These are phyloP conservation scores for Gryon sp. DNA, from an alignment of 1,140 invertebrate species.

Conservation along the genomic window DNA sequence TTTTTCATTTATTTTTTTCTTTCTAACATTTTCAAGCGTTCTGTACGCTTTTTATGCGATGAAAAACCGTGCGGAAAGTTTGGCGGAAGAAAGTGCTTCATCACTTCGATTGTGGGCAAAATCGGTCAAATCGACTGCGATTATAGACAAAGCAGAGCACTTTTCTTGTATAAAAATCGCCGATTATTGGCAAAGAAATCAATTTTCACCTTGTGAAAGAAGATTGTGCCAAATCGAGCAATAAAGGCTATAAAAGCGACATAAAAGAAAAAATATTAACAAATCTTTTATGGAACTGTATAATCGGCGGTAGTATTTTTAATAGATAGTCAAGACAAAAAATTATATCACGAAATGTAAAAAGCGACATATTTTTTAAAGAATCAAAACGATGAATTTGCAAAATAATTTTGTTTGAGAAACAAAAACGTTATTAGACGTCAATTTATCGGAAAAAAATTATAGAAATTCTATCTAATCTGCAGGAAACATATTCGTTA, in stretches of 20 bases:
- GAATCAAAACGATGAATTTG: slow-evolving; percentile 11
- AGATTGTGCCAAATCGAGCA: slow-evolving; percentile 15
- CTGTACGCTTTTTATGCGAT: neutral
- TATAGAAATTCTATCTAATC: slow-evolving; percentile 15
- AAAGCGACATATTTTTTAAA: neutral
- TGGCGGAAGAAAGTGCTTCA: slow-evolving; percentile 24
- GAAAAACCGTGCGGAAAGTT: slow-evolving; percentile 7
- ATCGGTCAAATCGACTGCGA: slow-evolving; percentile 29
- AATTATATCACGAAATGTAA: slow-evolving; percentile 7
- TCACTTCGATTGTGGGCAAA: slow-evolving; percentile 23
- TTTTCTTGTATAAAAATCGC: slow-evolving; percentile 30
- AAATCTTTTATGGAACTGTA: neutral
- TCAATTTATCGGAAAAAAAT: slow-evolving; percentile 12
- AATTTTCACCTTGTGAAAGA: slow-evolving; percentile 26
- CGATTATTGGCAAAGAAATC: slow-evolving; percentile 32
- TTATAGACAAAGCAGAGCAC: slow-evolving; percentile 32
- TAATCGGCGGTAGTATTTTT: slow-evolving; percentile 27
- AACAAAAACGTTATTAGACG: slow-evolving; percentile 10
- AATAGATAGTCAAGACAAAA: neutral
- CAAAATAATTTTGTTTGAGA: slow-evolving; percentile 1
- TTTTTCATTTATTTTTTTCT: no score
- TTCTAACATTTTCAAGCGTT: no score
- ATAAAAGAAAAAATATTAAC: slow-evolving; percentile 5
- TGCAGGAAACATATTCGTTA: slow-evolving; percentile 36
- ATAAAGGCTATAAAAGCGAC: slow-evolving; percentile 29